Percentiles rank a stretch among this genome's conserved stretches.
phyloP scores from a whole-genome alignment of 2,888 invertebrate genomes.

The Antitype chi region DNA sequence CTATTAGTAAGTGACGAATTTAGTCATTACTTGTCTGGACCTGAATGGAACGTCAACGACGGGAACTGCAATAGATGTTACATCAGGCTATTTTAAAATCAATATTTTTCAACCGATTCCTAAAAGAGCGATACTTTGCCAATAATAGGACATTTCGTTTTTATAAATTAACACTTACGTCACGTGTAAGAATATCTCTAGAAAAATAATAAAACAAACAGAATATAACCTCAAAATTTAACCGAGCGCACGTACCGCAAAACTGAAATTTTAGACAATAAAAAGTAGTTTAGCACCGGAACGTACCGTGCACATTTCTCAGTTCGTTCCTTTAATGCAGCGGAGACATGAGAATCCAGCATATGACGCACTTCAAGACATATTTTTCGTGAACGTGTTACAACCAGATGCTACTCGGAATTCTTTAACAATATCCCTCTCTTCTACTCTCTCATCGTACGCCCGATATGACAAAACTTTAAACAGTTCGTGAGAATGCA shows the following conservation, averaged over 20 bases:
- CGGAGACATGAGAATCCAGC: conserved; percentile 56
- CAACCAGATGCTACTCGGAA: conserved; percentile 62
- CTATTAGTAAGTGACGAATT: conserved; percentile 19
- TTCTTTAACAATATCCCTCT: conserved; percentile 52
- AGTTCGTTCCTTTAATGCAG: conserved; percentile 54
- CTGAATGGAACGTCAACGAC: conserved; percentile 4
- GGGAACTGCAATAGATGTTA: conserved; percentile 1
- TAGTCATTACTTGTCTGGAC: conserved; percentile 18
- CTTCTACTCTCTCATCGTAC: conserved; percentile 47
- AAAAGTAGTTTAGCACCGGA: conserved; percentile 41
- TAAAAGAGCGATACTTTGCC: not conserved
- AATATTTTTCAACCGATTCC: not conserved
- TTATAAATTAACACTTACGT: not conserved
- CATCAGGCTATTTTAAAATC: not conserved
- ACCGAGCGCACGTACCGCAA: conserved; percentile 5
- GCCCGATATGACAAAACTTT: conserved; percentile 65
- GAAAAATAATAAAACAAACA: conserved; percentile 4
- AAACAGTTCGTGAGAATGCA: conserved; percentile 63
- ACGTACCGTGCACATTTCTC: conserved; percentile 46
- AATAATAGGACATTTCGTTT: not conserved
- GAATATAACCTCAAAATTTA: conserved; percentile 30
- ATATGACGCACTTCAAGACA: conserved; percentile 59
- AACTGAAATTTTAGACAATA: conserved; percentile 58
- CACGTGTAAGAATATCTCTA: not conserved
- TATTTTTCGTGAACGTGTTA: conserved; percentile 61